A percentile compares a stretch with the other conserved stretches of the same genome.
Evolutionary conservation across 1,140 invertebrate genomes (phyloP).

Genomic region (Campoletis sonorensis): DNA sequence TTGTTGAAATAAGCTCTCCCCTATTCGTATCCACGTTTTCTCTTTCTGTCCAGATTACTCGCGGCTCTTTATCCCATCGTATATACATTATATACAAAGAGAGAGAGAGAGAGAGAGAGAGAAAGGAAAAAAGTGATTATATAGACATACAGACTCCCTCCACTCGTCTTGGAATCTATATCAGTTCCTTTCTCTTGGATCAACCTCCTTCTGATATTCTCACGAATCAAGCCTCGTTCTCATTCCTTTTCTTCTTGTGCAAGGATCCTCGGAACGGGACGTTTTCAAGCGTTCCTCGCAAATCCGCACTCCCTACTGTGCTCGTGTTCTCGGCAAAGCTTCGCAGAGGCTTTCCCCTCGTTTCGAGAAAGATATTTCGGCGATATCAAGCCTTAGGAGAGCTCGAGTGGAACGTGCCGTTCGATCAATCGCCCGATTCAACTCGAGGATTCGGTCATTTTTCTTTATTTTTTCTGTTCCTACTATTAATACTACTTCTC

Average conservation of each 20-base stretch:
- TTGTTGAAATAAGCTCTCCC: conserved; percentile 67
- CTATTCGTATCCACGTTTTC: conserved; percentile 47
- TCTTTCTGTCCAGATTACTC: conserved; percentile 40
- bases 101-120: too few relatives aligned
- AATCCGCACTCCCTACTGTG: conserved; percentile 56
- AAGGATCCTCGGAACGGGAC: background rate
- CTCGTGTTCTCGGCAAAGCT: background rate
- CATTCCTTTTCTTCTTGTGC: conserved; percentile 21
- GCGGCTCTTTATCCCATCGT: conserved; percentile 37
- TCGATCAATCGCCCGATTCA: conserved; percentile 64
- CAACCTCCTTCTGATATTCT: conserved; percentile 15
- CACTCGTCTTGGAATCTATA: background rate
- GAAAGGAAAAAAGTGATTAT: background rate
- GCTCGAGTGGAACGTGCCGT: conserved; percentile 49
- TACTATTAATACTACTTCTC: background rate
- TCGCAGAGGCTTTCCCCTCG: conserved; percentile 15
- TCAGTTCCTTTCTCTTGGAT: conserved; percentile 42
- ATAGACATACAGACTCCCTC: background rate
- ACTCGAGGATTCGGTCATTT: conserved; percentile 63
- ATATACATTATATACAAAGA: too few relatives aligned
- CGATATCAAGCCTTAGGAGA: conserved; percentile 61
- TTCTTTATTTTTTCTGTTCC: conserved; percentile 50
- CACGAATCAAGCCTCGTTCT: conserved; percentile 49
- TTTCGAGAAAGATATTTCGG: conserved; percentile 63
- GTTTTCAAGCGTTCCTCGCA: conserved; percentile 42